Evolutionary conservation across 2,888 invertebrate genomes (phyloP), one percentile per base, ranked within the genome.

Genomic region (Fragum whitleyi): DNA sequence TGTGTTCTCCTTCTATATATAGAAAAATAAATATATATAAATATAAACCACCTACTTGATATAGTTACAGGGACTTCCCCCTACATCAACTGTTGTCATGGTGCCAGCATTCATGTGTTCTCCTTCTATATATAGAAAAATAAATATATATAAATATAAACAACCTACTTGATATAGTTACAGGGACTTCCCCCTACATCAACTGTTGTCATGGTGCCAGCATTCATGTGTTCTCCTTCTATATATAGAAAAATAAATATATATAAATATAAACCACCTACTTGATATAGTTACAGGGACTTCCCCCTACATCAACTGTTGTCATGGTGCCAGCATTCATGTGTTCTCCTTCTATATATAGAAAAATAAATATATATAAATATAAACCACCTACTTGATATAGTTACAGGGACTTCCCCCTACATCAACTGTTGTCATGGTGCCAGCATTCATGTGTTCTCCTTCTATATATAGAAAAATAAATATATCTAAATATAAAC

Each of bases 241-340:
- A 99, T 96, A 3, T 97, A 97, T 83, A 99, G 94, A 90, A 97
- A 96, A 0, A 99, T 99, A 2, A 36, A 36, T 9, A 3, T n/a
- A 3, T 51, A 14, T 7, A 21, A 14, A 14, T 14, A 26, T 36
- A 36, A 36, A 36, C 32, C 9, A 32, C 85, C 83, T 79, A 92
- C 92, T 85, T 87, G 16, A 85, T 74, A 11, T 90, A 86, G 26
- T 85, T 68, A 86, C 91, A 91, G 21, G 86, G 84, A 69, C 86
- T 88, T 14, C 90, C 90, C 21, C 87, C 97, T 84, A 99, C 97
- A 93, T 96, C 97, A 0, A 98, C 98, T 19, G 96, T 96, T 79
- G 98, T 96, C 87, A 96, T 96, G 74, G 97, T 97, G 29, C 99
- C 99, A 90, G 98, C 97, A 92, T 99, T 98, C 77, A 99, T 95